Evolutionary conservation across 2,888 invertebrate genomes (phyloP).

Genomic region (Volucella bombylans): DNA sequence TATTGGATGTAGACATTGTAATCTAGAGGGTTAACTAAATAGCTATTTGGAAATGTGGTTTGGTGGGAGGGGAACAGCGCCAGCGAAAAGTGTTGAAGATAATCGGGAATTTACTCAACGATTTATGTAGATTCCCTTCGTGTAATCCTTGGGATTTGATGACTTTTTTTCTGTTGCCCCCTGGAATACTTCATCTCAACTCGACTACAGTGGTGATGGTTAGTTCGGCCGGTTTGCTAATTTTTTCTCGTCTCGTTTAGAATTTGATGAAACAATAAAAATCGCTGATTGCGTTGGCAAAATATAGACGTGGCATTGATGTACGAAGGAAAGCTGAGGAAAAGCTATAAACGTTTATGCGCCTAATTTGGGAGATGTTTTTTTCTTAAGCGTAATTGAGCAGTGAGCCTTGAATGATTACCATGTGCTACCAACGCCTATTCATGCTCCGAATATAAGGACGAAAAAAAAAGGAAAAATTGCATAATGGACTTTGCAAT

Average conservation of each 20-base stretch:
- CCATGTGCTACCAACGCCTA: background rate
- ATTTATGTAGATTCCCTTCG: conserved; percentile 66
- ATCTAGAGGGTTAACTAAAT: conserved; percentile 65
- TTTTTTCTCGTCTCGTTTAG: background rate
- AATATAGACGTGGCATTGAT: conserved; percentile 32
- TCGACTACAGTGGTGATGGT: conserved; percentile 16
- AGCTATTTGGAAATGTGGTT: conserved; percentile 35
- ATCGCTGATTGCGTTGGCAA: conserved; percentile 23
- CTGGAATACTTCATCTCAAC: conserved; percentile 33
- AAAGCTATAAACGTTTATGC: conserved; percentile 42
- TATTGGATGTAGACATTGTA: conserved; percentile 66
- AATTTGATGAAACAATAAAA: conserved; percentile 7
- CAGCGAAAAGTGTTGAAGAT: conserved; percentile 46
- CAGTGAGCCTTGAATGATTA: conserved; percentile 17
- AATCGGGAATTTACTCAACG: conserved; percentile 66
- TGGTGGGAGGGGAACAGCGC: background rate
- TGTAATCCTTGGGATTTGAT: conserved; percentile 49
- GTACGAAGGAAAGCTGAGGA: conserved; percentile 12
- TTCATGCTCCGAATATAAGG: background rate
- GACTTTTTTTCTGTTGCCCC: conserved; percentile 26
- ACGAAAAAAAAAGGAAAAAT: background rate
- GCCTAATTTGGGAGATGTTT: conserved; percentile 31
- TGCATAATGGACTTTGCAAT: conserved; percentile 26
- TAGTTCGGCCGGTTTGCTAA: conserved; percentile 1
- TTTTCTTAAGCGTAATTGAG: conserved; percentile 20